Conservation (phyloP, 2,797 vertebrate genomes). For the Sitta carolinensis region DNA sequence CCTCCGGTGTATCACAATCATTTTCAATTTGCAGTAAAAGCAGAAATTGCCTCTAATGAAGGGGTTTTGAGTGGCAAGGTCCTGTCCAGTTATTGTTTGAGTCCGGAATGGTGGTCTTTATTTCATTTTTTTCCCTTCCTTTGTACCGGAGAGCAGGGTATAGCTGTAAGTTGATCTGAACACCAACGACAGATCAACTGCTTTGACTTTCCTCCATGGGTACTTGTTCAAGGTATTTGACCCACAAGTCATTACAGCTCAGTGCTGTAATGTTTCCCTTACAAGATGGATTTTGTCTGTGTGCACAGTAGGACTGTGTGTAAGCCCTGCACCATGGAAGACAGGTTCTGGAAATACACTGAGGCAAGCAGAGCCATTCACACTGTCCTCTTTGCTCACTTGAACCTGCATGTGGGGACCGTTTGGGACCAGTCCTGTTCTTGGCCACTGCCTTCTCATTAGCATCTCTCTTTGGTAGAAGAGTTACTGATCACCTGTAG, state of each 20-base stretch:
- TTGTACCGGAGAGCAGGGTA: neutral
- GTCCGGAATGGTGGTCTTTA: neutral
- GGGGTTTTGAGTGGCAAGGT: neutral
- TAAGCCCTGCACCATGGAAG: neutral
- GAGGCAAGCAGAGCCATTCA: neutral
- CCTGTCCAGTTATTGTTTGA: neutral
- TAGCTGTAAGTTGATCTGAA: neutral
- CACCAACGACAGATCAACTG: neutral
- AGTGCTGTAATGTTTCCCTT: neutral
- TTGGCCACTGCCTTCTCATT: neutral
- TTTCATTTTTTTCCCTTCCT: neutral
- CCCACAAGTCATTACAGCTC: neutral
- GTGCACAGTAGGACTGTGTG: neutral
- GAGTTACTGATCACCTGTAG: neutral
- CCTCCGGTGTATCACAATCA: neutral
- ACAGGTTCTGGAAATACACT: neutral
- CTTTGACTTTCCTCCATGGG: neutral
- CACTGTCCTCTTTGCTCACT: neutral
- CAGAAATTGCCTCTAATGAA: neutral
- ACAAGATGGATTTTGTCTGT: neutral
- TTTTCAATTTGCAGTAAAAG: neutral
- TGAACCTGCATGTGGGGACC: neutral
- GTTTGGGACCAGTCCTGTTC: neutral
- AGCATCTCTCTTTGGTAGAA: neutral
- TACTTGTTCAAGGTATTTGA: neutral